phyloP scores from a whole-genome alignment of 1,140 invertebrate species.

The Ctenoplectra terminalis region DNA sequence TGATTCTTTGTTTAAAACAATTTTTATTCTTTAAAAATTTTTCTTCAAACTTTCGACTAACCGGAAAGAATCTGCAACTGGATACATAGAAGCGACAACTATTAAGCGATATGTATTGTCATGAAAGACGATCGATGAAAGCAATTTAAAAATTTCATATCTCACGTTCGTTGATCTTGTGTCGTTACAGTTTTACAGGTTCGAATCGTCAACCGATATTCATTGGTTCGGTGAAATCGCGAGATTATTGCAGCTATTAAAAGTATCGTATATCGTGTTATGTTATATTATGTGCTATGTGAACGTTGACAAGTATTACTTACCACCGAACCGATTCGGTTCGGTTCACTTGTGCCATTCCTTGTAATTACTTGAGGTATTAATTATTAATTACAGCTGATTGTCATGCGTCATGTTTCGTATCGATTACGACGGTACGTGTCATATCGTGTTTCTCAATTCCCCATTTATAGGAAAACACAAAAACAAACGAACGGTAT shows the following conservation, averaged over 20 bases:
- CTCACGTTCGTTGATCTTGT: neutral
- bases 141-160: conserved; percentile 8
- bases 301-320: neutral
- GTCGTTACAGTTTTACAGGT: neutral
- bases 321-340: too few relatives aligned
- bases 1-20: too few relatives aligned
- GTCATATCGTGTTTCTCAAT: neutral
- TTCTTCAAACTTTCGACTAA: neutral
- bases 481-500: too few relatives aligned
- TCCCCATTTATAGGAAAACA: too few relatives aligned
- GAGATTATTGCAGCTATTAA: neutral
- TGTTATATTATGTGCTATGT: neutral
- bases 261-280: neutral
- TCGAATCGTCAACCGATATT: conserved; percentile 9
- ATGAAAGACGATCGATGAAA: conserved; percentile 1
- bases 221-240: neutral
- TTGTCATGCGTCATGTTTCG: conserved; percentile 19
- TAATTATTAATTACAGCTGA: conserved; percentile 46
- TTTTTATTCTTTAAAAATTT: neutral
- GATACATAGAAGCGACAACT: neutral
- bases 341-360: neutral
- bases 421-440: neutral
- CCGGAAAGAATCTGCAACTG: neutral
- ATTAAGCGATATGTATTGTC: neutral
- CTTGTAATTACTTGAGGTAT: conserved; percentile 33